Percentiles rank a stretch among this genome's conserved stretches.
Evolutionary conservation across 1,140 invertebrate genomes (phyloP).

Genomic region (Drosophila parabipectinata): DNA sequence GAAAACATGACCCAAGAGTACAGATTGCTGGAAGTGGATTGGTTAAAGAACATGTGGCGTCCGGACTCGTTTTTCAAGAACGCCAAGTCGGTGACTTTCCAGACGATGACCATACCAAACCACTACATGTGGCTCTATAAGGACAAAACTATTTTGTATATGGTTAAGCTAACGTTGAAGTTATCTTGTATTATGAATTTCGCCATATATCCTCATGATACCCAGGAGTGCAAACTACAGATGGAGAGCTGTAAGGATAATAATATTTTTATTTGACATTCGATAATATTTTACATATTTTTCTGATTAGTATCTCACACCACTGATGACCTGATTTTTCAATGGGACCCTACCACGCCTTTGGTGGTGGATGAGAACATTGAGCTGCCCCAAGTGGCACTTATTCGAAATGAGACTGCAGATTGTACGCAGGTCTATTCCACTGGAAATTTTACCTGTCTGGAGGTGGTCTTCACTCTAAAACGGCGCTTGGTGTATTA

Average conservation of each 20-base stretch:
- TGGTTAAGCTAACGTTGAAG: conserved; percentile 93
- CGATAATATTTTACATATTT: conserved; percentile 51
- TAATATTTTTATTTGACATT: background rate
- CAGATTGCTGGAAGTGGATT: conserved; percentile 93
- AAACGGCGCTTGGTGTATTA: conserved; percentile 94
- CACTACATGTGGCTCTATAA: conserved; percentile 95
- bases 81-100: conserved; percentile 95
- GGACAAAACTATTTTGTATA: conserved; percentile 94
- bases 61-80: conserved; percentile 96
- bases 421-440: conserved; percentile 92
- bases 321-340: conserved; percentile 95
- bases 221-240: conserved; percentile 95
- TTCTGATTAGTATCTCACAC: conserved; percentile 91
- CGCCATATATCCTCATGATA: conserved; percentile 95
- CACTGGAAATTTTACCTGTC: conserved; percentile 93
- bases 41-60: conserved; percentile 95
- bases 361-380: conserved; percentile 96
- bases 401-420: conserved; percentile 93
- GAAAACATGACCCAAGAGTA: conserved; percentile 97
- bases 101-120: conserved; percentile 97
- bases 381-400: conserved; percentile 92
- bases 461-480: conserved; percentile 93
- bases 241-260: conserved; percentile 93
- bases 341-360: conserved; percentile 94
- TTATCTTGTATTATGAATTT: conserved; percentile 96